These are phyloP conservation scores for Cricetomys ansorgei DNA, from an alignment of 2,113 vertebrate species.

Conservation along the genomic window DNA sequence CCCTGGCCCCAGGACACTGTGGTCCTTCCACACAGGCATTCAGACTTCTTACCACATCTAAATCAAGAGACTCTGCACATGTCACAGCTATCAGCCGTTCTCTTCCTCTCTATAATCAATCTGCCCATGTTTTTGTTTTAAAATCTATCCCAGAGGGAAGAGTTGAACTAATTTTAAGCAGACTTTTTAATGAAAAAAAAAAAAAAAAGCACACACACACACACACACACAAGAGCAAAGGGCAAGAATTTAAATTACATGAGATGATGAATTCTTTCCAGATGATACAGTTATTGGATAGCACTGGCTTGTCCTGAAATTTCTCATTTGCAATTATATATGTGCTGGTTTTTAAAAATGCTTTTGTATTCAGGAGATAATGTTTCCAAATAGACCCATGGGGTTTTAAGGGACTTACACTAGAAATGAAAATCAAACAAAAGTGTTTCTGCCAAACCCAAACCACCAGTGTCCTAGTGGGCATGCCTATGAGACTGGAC, in stretches of 20 bases:
- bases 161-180: constrained; percentile 70
- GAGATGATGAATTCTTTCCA: constrained; percentile 73
- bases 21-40: background rate
- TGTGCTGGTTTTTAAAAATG: constrained; percentile 33
- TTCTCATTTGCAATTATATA: constrained; percentile 81
- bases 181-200: constrained; percentile 70
- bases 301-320: constrained; percentile 65
- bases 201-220: background rate
- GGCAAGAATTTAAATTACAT: constrained; percentile 76
- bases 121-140: constrained; percentile 61
- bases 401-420: constrained; percentile 66
- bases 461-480: background rate
- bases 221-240: constrained; percentile 68
- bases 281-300: constrained; percentile 76
- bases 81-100: background rate
- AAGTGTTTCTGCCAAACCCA: background rate
- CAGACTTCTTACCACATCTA: background rate
- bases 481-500: background rate
- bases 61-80: constrained; percentile 37
- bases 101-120: constrained; percentile 51
- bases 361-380: constrained; percentile 71
- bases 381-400: constrained; percentile 66
- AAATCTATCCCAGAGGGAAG: constrained; percentile 65
- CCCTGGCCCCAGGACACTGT: background rate
- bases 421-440: constrained; percentile 63